phyloP scores from a whole-genome alignment of 1,140 invertebrate genomes.

The Drosophila pallidifrons region DNA sequence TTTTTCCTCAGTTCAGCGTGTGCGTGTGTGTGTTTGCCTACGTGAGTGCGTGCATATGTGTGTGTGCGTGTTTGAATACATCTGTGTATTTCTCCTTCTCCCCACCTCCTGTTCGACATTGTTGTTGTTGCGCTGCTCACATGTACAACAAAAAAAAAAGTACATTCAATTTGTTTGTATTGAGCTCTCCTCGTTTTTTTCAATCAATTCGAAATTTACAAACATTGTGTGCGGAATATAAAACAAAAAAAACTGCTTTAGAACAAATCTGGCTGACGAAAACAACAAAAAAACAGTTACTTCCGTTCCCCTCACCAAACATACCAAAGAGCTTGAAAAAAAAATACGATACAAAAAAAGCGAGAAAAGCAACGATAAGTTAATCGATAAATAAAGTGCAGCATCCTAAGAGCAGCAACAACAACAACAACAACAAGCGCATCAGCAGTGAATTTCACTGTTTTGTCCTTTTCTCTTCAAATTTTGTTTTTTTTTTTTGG shows the following conservation, averaged over 20 bases:
- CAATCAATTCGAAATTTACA: slow-evolving; percentile 22
- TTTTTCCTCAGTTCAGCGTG: slow-evolving; percentile 38
- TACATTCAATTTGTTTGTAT: slow-evolving; percentile 8
- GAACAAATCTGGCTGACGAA: slow-evolving; percentile 15
- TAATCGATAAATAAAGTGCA: slow-evolving; percentile 1
- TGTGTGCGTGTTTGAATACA: slow-evolving; percentile 9
- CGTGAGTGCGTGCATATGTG: not conserved
- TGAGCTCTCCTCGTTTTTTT: slow-evolving; percentile 28
- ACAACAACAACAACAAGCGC: slow-evolving; percentile 4
- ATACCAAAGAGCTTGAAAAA: not conserved
- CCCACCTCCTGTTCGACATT: not conserved
- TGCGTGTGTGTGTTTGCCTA: slow-evolving; percentile 16
- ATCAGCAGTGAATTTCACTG: not conserved
- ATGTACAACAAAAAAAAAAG: too few species aligned
- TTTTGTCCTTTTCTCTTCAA: not conserved
- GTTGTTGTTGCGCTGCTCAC: slow-evolving; percentile 2
- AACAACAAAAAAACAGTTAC: not conserved
- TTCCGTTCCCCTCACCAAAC: too few species aligned
- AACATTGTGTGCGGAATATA: slow-evolving; percentile 10
- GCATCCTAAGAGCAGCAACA: not conserved
- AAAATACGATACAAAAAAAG: not conserved
- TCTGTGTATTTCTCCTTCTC: not conserved
- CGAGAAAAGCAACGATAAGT: slow-evolving; percentile 1
- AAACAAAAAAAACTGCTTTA: slow-evolving; percentile 3
- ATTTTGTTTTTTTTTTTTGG: not conserved